Percentiles rank a stretch among this genome's conserved stretches.
phyloP scores from a whole-genome alignment of 2,888 invertebrate genomes.

The Torymus texanus region DNA sequence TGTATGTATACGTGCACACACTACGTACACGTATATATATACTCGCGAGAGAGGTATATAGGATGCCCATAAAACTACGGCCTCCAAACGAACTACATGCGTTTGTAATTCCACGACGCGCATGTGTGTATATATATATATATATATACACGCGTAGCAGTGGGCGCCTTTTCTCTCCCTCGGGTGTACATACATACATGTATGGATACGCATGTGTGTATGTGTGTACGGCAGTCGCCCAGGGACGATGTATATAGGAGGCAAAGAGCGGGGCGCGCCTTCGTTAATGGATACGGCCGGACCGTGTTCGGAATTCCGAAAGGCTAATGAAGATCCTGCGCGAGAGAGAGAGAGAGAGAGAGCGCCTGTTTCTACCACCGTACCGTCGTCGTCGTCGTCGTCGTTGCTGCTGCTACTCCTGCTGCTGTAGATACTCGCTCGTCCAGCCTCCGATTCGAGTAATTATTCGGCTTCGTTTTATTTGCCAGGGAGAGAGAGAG shows the following conservation, averaged over 20 bases:
- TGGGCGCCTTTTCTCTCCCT: conserved; percentile 50
- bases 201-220: background rate
- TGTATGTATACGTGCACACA: conserved; percentile 40
- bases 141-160: background rate
- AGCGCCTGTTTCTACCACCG: no score
- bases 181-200: conserved; percentile 12
- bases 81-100: conserved; percentile 69
- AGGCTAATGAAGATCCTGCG: conserved; percentile 65
- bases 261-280: conserved; percentile 27
- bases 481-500: conserved; percentile 7
- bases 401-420: conserved; percentile 1
- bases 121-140: no score
- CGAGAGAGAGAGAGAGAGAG: background rate
- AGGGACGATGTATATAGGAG: background rate
- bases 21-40: conserved; percentile 44
- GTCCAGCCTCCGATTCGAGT: conserved; percentile 22
- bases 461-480: conserved; percentile 40
- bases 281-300: conserved; percentile 64
- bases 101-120: conserved; percentile 66
- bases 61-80: conserved; percentile 69
- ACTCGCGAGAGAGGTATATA: conserved; percentile 52
- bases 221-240: background rate
- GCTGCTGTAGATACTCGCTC: background rate
- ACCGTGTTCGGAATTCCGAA: conserved; percentile 63
- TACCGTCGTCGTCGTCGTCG: no score